Evolutionary conservation across 1,140 invertebrate genomes (phyloP).

Genomic region (Papilio polytes): DNA sequence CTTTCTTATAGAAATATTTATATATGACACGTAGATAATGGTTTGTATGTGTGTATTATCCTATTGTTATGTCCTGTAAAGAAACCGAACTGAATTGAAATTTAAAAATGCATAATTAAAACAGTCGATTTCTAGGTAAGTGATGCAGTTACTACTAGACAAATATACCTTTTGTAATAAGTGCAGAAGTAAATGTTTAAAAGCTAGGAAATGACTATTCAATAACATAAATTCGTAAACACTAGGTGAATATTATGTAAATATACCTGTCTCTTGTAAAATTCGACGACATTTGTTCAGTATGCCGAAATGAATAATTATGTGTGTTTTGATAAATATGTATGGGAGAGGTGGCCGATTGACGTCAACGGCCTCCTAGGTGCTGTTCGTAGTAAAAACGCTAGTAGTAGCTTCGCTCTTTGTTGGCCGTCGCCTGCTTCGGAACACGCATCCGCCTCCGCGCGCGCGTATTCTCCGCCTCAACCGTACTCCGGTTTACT

Average conservation of each 20-base stretch:
- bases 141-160: no score
- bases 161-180: no score
- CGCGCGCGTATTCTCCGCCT: neutral
- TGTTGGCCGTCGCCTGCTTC: neutral
- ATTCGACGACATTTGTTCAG: conserved; percentile 47
- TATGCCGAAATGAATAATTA: conserved; percentile 55
- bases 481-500: neutral
- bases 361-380: conserved; percentile 55
- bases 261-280: conserved; percentile 46
- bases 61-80: no score
- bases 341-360: conserved; percentile 51
- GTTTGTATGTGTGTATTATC: no score
- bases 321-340: conserved; percentile 52
- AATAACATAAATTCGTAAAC: conserved; percentile 30
- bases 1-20: no score
- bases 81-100: no score
- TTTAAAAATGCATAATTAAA: no score
- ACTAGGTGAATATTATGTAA: conserved; percentile 43
- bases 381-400: conserved; percentile 32
- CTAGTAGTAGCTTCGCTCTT: neutral
- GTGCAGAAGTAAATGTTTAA: neutral
- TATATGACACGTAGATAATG: no score
- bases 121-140: no score
- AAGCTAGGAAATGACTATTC: conserved; percentile 6
- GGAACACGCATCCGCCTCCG: neutral